Base-by-base conservation (phyloP, 2,888 invertebrate genomes). In the Ommatoiulus sabulosus region DNA sequence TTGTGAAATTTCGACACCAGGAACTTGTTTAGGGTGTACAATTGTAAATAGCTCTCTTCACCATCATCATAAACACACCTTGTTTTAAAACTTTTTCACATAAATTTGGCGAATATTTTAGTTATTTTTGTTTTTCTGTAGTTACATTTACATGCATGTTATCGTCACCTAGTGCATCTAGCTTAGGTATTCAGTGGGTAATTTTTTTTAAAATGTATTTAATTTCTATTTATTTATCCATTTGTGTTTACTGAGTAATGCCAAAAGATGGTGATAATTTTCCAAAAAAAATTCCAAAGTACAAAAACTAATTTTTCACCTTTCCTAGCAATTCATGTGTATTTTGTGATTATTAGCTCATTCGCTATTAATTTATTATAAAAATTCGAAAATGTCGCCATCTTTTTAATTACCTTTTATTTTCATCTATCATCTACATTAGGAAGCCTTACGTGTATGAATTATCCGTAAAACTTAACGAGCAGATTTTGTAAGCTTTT, bases 1-100 rank as follows among this genome's bases (percentile, higher is more conserved):
- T 10, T 15, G 43, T 84, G 35, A 84, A 84, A 43, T 84, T 84
- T 84, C 10, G 52, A 12, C 10, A 12, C 15, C 52, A 15, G 52
- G 52, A 48, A 52, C 52, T 52, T 52, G 52, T 52, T 35, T 35
- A 35, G 35, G 35, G 35, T 35, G 35, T 35, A 35, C 35, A 35
- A 72, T 20, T 72, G 72, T 72, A 72, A 72, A 72, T 72, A 72
- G 20, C 72, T 72, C 24, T 72, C 72, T 72, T 24, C 72, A 72
- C 7, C 72, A 24, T 3, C 72, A 52, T 52, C 52, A 52, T 52
- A 52, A 52, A 52, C 52, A 15, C 52, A 52, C 12, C 12, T 3
- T 0, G 52, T 52, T 52, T 12, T 12, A 52, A 52, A 52, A 15
- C 8, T 52, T 52, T 52, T 52, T 52, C 35, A 8, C 12, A 52